Base-by-base conservation (phyloP, 2,113 vertebrate species). In the Ceuthmochares aereus region DNA sequence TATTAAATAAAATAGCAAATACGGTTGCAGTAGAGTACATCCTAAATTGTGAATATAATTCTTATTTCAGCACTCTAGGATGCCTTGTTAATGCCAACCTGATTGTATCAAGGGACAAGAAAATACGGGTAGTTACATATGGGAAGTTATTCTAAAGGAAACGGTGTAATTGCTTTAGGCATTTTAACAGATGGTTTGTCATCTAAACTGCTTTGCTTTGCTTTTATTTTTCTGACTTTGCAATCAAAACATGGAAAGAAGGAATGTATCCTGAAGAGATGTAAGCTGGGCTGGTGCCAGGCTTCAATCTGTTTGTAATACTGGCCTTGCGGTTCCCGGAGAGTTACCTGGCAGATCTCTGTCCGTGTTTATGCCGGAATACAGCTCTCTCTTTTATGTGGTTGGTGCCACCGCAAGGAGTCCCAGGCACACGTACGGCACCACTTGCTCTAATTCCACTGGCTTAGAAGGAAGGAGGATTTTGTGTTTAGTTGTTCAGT, bases 101-200 rank as follows among this genome's bases (percentile, higher is more conserved):
- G 63, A 26, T 87, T 64, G 47, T 75, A 63, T 68, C 12, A 34
- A 52, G 69, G 49, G 40, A 83, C 18, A 73, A 85, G 54, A 93
- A 73, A 90, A 73, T 85, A 49, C 4, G 51, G 26, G 40, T 90
- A 43, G 70, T 79, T 68, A 84, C 90, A 87, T 91, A 87, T 73
- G 87, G 90, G 34, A 91, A 93, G 56, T 89, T 85, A 85, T 90
- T 95, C 63, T 88, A 85, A 84, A 80, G 82, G 82, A 93, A 87
- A 75, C 52, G n/a, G 56, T 77, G 40, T 91, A 87, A 95, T 94
- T 78, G 84, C 96, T 94, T 89, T 89, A 81, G 91, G 84, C 86
- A 89, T 95, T 93, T 91, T 84, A 87, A 62, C 92, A 95, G 74
- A 72, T 96, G 91, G 92, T 75, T 91, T 93, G 56, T 93, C 55